phyloP scores from a whole-genome alignment of 2,113 vertebrate genomes.

The Nesospiza acunhae region DNA sequence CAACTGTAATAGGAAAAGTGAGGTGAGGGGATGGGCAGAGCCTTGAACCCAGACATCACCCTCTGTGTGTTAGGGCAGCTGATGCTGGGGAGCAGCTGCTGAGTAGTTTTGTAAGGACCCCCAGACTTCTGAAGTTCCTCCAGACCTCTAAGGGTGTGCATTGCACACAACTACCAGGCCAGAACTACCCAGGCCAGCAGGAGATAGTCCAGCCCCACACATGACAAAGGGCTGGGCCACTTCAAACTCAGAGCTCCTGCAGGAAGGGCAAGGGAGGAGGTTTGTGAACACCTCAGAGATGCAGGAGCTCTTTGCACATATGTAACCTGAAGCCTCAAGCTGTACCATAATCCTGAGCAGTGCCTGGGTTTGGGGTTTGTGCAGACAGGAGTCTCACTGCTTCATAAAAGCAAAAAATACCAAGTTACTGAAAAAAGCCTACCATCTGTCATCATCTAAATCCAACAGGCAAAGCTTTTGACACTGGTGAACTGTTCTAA shows the following conservation, averaged over 20 bases:
- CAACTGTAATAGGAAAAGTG: background rate
- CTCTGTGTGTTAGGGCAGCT: background rate
- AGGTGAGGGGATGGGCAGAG: background rate
- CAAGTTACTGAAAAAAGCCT: background rate
- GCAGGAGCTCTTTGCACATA: background rate
- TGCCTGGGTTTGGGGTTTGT: background rate
- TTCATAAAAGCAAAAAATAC: background rate
- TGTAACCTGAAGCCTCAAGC: background rate
- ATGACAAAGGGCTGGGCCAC: background rate
- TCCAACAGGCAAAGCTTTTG: background rate
- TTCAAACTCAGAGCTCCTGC: background rate
- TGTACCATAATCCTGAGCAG: background rate
- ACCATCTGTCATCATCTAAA: background rate
- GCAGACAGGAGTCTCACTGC: background rate
- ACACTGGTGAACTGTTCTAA: background rate
- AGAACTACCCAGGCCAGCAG: background rate
- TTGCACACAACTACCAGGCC: background rate
- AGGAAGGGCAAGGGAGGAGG: background rate
- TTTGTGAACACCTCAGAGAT: background rate
- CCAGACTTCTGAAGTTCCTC: no score
- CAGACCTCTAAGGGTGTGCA: fast-evolving
- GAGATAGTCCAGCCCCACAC: background rate
- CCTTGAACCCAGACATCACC: fast-evolving
- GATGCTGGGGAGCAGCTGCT: background rate
- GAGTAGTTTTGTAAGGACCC: background rate